phyloP scores from a whole-genome alignment of 2,113 vertebrate genomes.

The Sarotherodon lohbergeri region DNA sequence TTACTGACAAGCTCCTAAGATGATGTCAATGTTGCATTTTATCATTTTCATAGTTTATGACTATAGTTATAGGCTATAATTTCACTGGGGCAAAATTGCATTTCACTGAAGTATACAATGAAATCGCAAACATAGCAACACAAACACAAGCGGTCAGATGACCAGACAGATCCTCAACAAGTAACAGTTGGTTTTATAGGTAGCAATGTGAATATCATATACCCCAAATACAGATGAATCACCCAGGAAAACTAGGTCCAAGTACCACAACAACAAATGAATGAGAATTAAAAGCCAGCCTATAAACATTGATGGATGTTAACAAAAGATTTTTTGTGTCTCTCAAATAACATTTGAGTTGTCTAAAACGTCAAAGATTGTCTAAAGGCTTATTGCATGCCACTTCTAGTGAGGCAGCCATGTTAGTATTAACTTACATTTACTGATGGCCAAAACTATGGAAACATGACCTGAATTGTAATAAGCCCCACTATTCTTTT shows the following conservation, averaged over 20 bases:
- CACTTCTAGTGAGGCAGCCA: neutral
- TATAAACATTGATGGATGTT: neutral
- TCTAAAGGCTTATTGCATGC: neutral
- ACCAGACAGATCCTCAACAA: neutral
- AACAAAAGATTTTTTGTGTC: neutral
- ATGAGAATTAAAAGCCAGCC: neutral
- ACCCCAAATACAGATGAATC: neutral
- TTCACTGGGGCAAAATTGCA: neutral
- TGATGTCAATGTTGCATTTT: neutral
- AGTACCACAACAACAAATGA: neutral
- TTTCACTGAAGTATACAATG: neutral
- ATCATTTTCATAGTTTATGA: neutral
- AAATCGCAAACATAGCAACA: neutral
- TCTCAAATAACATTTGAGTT: neutral
- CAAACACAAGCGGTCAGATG: neutral
- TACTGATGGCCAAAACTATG: neutral
- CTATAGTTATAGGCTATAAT: neutral
- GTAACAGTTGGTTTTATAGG: neutral
- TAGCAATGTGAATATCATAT: neutral
- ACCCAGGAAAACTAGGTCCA: neutral
- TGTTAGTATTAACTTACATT: neutral
- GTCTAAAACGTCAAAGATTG: neutral
- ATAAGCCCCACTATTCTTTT: neutral
- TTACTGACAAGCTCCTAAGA: neutral
- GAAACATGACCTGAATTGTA: neutral